Evolutionary conservation across 1,140 invertebrate species (phyloP).

Genomic region (Bombus terrestris): DNA sequence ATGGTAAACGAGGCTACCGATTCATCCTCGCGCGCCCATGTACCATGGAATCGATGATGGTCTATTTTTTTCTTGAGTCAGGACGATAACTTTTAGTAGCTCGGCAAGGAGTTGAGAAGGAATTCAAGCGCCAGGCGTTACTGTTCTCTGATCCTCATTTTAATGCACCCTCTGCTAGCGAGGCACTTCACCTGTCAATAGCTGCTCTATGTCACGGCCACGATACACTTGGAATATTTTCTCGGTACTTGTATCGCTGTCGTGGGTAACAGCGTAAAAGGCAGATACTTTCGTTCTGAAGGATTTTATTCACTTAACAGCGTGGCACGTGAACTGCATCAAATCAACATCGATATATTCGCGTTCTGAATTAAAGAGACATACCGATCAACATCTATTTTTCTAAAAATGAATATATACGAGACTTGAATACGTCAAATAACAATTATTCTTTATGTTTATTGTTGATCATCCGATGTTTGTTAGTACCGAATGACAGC

Average conservation of each 20-base stretch:
- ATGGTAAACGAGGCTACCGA: slow-evolving; percentile 48
- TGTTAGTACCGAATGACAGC: not conserved
- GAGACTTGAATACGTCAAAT: not conserved
- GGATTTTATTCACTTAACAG: not conserved
- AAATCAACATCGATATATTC: not conserved
- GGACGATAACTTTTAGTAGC: slow-evolving; percentile 9
- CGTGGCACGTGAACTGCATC: not conserved
- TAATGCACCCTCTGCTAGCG: slow-evolving; percentile 2
- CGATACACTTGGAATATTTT: not conserved
- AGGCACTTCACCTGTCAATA: slow-evolving; percentile 9
- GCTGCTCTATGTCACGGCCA: not conserved
- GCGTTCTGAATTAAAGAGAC: too few relatives aligned
- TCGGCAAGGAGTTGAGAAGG: slow-evolving; percentile 8
- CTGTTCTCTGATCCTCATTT: slow-evolving; percentile 7
- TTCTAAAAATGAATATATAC: too few relatives aligned
- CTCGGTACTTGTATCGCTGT: not conserved
- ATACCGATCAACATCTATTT: too few relatives aligned
- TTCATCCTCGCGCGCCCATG: not conserved
- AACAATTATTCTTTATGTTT: not conserved
- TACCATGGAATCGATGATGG: not conserved
- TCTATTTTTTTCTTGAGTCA: not conserved
- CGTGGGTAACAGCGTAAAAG: too few relatives aligned
- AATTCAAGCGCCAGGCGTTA: not conserved
- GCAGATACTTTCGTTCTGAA: not conserved
- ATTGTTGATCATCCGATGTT: not conserved